phyloP scores from a whole-genome alignment of 2,113 vertebrate genomes.

The Gymnarchus niloticus region DNA sequence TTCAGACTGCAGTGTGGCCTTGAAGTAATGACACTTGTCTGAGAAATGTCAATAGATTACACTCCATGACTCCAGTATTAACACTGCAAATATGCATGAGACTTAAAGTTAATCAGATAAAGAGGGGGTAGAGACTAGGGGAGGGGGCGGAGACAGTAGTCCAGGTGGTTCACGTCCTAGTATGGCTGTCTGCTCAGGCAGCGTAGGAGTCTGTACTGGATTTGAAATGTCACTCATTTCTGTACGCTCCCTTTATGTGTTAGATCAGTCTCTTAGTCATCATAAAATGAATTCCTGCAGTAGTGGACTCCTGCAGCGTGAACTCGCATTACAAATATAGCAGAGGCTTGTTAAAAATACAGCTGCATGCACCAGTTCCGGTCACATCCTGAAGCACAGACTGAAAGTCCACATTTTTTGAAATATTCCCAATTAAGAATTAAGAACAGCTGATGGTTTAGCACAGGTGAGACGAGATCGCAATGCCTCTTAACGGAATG shows the following conservation, averaged over 20 bases:
- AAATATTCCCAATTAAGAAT: neutral
- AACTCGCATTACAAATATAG: no score
- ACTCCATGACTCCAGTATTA: neutral
- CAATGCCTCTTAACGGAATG: neutral
- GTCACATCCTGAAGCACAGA: neutral
- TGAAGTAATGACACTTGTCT: neutral
- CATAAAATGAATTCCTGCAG: neutral
- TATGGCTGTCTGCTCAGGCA: neutral
- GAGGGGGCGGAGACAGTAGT: neutral
- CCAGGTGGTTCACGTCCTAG: neutral
- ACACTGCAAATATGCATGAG: neutral
- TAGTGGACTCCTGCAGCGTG: neutral
- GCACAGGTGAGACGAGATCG: neutral
- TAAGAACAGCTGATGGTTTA: neutral
- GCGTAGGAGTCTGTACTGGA: no score
- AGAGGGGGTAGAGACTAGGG: no score
- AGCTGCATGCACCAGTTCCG: neutral
- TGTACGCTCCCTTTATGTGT: no score
- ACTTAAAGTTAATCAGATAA: neutral
- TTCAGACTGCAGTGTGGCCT: neutral
- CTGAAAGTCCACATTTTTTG: neutral
- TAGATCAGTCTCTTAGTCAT: no score
- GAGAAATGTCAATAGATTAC: neutral
- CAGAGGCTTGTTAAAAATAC: no score
- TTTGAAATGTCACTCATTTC: no score